Conservation (phyloP, 2,113 vertebrate species). For the Rhynchomys soricoides region DNA sequence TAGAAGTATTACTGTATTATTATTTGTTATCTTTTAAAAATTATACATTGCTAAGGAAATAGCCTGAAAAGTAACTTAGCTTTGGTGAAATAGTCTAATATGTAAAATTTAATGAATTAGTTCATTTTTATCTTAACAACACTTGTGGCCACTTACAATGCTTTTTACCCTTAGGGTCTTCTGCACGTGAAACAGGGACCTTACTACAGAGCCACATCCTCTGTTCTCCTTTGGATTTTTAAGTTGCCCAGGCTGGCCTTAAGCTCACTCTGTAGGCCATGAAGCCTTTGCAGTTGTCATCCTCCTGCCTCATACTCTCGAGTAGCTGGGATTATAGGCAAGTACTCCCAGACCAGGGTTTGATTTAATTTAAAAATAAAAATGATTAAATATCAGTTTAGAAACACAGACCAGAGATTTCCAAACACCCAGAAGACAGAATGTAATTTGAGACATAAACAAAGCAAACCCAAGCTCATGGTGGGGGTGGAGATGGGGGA, state of each 20-base stretch:
- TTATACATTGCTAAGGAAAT: too few relatives aligned
- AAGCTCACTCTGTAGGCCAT: background rate
- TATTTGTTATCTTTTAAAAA: too few relatives aligned
- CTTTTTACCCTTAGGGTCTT: background rate
- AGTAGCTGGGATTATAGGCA: background rate
- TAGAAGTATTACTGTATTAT: too few relatives aligned
- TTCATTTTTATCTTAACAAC: too few relatives aligned
- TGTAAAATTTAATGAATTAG: too few relatives aligned
- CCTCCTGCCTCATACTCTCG: background rate
- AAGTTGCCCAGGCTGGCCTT: background rate
- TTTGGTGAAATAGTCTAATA: too few relatives aligned
- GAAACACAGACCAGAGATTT: constrained; percentile 47
- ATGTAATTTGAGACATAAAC: constrained; percentile 43
- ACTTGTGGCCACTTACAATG: background rate
- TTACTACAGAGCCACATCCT: background rate
- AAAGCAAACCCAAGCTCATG: background rate
- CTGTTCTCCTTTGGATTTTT: background rate
- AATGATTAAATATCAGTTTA: constrained; percentile 43
- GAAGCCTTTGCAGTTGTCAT: background rate
- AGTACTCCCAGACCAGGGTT: background rate
- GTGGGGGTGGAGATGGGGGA: background rate
- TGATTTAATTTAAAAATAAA: background rate
- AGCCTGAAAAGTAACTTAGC: too few relatives aligned
- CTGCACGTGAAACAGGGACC: background rate
- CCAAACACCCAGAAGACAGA: background rate